Percentiles rank a stretch among this genome's conserved stretches.
Conservation (phyloP, 92 coral and sea anemone genomes). For the Parazoanthus swiftii region DNA sequence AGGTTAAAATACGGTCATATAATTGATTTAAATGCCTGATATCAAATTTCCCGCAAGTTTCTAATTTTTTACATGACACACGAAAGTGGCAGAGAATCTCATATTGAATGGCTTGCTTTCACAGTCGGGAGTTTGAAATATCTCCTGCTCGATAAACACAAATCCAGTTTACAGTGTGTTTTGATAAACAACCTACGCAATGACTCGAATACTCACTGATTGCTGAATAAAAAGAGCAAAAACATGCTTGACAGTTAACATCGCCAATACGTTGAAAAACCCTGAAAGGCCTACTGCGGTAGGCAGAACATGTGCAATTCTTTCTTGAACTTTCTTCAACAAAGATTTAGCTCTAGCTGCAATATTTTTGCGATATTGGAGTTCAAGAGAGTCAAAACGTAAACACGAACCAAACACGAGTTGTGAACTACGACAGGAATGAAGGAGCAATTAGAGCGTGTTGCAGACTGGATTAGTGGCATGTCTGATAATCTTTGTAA, state of each 20-base stretch:
- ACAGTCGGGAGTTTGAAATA: neutral
- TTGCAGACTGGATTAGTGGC: conserved; percentile 32
- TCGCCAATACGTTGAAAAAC: neutral
- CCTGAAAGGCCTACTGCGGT: neutral
- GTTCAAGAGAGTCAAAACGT: neutral
- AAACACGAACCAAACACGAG: neutral
- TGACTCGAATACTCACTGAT: conserved; percentile 7
- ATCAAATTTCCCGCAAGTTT: conserved; percentile 30
- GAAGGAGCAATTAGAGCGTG: conserved; percentile 5
- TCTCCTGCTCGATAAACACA: neutral
- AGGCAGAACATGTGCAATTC: neutral
- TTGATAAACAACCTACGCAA: neutral
- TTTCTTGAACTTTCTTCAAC: neutral
- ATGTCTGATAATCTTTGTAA: conserved; percentile 24
- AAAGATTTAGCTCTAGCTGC: neutral
- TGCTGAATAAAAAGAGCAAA: neutral
- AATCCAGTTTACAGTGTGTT: neutral
- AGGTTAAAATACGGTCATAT: conserved; percentile 19
- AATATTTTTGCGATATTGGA: neutral
- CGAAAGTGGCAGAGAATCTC: neutral
- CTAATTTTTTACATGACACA: conserved; percentile 20
- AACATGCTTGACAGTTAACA: neutral
- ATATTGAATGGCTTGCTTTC: neutral
- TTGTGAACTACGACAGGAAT: conserved; percentile 19
- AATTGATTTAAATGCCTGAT: neutral